Evolutionary conservation across 2,888 invertebrate species (phyloP).

Genomic region (Trichogramma dendrolimi): DNA sequence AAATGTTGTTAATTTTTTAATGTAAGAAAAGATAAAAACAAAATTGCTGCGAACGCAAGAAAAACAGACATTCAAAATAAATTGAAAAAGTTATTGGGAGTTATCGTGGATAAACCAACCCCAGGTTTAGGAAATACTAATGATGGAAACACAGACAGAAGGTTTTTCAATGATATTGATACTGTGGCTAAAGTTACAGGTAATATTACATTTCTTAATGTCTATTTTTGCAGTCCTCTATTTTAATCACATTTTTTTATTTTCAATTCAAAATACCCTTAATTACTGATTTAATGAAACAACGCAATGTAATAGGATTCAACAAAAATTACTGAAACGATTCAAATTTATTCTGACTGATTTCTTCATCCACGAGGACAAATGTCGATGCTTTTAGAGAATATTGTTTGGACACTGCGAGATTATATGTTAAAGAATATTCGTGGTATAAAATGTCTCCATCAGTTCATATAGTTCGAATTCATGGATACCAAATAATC

Average conservation of each 20-base stretch:
- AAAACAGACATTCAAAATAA: not conserved
- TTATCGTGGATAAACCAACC: not conserved
- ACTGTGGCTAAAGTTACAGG: constrained; percentile 1
- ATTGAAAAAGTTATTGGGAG: not conserved
- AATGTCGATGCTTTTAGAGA: not conserved
- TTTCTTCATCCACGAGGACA: not conserved
- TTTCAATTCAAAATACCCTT: too few species aligned
- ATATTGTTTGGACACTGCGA: not conserved
- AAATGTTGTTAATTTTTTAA: too few species aligned
- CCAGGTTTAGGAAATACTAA: constrained; percentile 4
- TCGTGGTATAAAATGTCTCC: constrained; percentile 8
- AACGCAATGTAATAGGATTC: not conserved
- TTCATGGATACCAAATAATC: not conserved
- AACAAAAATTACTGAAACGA: not conserved
- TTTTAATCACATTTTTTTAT: too few species aligned
- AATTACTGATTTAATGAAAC: too few species aligned
- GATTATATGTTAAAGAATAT: not conserved
- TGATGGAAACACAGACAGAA: constrained; percentile 5
- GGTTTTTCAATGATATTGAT: constrained; percentile 7
- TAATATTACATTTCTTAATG: not conserved
- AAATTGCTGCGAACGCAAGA: not conserved
- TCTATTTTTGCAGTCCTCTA: too few species aligned
- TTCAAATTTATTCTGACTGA: not conserved
- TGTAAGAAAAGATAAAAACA: too few species aligned
- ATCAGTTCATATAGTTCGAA: constrained; percentile 3